Evolutionary conservation across 1,140 invertebrate species (phyloP).

Genomic region (Neodiprion virginianus): DNA sequence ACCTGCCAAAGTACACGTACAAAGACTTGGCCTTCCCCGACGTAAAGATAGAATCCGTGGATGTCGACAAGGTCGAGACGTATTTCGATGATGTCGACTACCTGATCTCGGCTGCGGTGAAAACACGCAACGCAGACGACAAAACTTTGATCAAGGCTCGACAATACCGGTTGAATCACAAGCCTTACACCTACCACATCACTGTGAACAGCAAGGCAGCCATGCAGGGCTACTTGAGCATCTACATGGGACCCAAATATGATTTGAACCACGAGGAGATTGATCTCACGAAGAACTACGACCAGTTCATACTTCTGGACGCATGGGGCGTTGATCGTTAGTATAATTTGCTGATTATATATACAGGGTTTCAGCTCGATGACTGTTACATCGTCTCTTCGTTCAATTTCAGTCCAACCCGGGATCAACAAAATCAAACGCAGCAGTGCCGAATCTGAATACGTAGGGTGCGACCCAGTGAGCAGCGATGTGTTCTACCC

Average conservation of each 20-base stretch:
- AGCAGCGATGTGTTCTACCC: conserved; percentile 65
- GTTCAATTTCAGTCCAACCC: conserved; percentile 50
- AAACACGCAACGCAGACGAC: conserved; percentile 50
- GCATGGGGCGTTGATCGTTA: conserved; percentile 55
- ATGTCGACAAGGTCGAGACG: too few species aligned
- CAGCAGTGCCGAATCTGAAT: conserved; percentile 52
- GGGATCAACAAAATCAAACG: conserved; percentile 58
- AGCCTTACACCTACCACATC: conserved; percentile 68
- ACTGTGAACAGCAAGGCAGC: conserved; percentile 59
- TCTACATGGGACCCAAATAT: conserved; percentile 55
- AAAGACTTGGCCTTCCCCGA: too few species aligned
- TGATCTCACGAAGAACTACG: conserved; percentile 46
- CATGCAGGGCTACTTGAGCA: conserved; percentile 55
- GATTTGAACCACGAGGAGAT: conserved; percentile 45
- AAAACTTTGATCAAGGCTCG: conserved; percentile 55
- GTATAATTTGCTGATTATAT: conserved; percentile 14
- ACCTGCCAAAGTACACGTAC: conserved; percentile 47
- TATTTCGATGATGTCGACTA: conserved; percentile 55
- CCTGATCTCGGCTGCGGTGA: conserved; percentile 54
- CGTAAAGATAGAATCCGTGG: too few species aligned
- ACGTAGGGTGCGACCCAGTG: conserved; percentile 57
- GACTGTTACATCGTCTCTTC: conserved; percentile 12
- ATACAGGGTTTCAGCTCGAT: conserved; percentile 13
- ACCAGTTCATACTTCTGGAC: conserved; percentile 59
- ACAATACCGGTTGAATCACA: conserved; percentile 68